phyloP scores from a whole-genome alignment of 1,140 invertebrate genomes.

The Caenorhabditis inopinata region DNA sequence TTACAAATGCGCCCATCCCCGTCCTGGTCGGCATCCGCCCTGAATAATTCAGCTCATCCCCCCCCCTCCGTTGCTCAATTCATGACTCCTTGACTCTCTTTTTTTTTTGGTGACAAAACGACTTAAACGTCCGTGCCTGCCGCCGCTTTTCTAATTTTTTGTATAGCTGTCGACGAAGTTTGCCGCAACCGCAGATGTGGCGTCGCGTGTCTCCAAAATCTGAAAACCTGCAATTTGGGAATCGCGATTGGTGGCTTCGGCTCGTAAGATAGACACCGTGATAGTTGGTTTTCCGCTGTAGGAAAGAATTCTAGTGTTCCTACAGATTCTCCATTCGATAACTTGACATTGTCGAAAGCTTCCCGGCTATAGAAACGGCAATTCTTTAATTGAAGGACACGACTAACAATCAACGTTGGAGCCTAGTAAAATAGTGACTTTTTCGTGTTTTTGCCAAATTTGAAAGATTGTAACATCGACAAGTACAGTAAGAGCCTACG shows the following conservation, averaged over 20 bases:
- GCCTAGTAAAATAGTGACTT: too few species aligned
- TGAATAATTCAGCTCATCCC: constrained; percentile 31
- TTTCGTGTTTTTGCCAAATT: too few species aligned
- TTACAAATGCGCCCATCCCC: constrained; percentile 30
- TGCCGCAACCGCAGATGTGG: neutral
- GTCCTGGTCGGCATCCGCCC: neutral
- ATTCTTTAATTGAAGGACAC: too few species aligned
- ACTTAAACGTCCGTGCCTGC: neutral
- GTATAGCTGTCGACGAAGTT: neutral
- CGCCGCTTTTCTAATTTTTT: neutral
- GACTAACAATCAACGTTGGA: too few species aligned
- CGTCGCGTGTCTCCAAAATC: neutral
- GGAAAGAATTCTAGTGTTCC: too few species aligned
- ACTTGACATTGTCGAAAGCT: too few species aligned
- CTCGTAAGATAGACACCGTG: neutral
- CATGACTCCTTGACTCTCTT: constrained; percentile 13
- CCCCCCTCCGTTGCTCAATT: neutral
- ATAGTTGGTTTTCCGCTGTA: neutral
- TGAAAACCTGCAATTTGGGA: neutral
- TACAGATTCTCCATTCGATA: too few species aligned
- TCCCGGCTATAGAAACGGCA: too few species aligned
- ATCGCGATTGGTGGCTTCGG: neutral
- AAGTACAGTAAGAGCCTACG: too few species aligned
- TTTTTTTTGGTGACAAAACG: neutral
- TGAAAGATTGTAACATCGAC: too few species aligned